Conservation (phyloP, 2,888 invertebrate genomes). For the Drosophila fulvimacula region DNA sequence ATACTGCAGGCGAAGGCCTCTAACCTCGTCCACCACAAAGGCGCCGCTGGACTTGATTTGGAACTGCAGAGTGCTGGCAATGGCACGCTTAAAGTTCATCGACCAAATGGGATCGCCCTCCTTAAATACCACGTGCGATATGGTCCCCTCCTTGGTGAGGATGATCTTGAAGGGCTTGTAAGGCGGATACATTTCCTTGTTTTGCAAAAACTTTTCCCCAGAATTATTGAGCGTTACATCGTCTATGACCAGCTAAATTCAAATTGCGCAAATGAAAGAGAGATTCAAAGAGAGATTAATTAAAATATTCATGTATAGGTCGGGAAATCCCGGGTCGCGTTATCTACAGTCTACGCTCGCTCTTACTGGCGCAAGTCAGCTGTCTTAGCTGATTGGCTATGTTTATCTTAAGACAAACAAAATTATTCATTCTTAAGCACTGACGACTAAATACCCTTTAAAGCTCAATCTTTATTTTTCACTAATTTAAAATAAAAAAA, state of each 20-base stretch:
- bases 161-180: constrained; percentile 84
- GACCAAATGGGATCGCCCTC: constrained; percentile 88
- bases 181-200: constrained; percentile 85
- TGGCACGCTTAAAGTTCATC: constrained; percentile 88
- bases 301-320: constrained; percentile 4
- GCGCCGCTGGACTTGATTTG: constrained; percentile 85
- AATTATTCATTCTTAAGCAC: background rate
- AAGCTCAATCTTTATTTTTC: too few relatives aligned
- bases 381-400: constrained; percentile 28
- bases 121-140: constrained; percentile 83
- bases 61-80: constrained; percentile 88
- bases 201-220: constrained; percentile 84
- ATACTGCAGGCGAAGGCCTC: constrained; percentile 2
- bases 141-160: constrained; percentile 81
- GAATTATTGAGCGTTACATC: constrained; percentile 84
- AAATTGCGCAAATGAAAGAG: constrained; percentile 13
- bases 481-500: too few relatives aligned
- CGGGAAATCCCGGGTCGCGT: constrained; percentile 53
- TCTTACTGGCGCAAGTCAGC: constrained; percentile 27
- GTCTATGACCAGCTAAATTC: constrained; percentile 83
- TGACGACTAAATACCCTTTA: background rate
- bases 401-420: constrained; percentile 47
- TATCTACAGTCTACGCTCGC: constrained; percentile 18
- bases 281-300: background rate
- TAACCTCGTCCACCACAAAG: constrained; percentile 84